A percentile compares a stretch with the other conserved stretches of the same genome.
Conservation (phyloP, 2,797 vertebrate genomes). For the Coluber constrictor region DNA sequence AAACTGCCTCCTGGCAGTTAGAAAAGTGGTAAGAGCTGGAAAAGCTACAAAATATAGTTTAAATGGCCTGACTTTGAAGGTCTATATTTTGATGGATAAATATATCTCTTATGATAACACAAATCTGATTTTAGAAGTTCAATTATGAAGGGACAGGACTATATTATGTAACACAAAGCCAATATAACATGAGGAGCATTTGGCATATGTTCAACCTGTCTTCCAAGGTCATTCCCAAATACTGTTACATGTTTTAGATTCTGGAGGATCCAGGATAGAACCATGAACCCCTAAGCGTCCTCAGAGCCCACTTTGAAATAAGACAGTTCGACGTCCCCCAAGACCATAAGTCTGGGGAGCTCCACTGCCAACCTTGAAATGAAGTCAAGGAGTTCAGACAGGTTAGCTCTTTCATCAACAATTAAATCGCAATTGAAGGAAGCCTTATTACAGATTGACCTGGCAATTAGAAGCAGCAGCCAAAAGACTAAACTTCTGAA, state of each 20-base stretch:
- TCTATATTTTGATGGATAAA: neutral
- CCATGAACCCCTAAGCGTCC: neutral
- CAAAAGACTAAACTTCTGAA: neutral
- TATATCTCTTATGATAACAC: neutral
- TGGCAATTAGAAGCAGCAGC: neutral
- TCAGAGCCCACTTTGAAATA: neutral
- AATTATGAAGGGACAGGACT: neutral
- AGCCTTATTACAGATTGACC: neutral
- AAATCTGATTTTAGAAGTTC: conserved; percentile 21
- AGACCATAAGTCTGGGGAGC: neutral
- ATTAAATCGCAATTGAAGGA: neutral
- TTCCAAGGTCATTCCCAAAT: neutral
- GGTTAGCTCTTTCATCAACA: neutral
- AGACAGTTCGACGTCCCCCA: neutral
- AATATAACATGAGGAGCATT: neutral
- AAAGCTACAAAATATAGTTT: neutral
- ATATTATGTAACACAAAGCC: conserved; percentile 1
- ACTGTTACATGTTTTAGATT: neutral
- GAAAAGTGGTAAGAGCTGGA: neutral
- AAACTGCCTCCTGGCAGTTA: neutral
- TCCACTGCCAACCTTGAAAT: neutral
- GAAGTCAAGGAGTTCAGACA: neutral
- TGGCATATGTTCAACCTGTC: neutral
- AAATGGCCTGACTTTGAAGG: neutral
- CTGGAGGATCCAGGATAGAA: neutral